A percentile compares a stretch with the other conserved stretches of the same genome.
Evolutionary conservation across 2,113 vertebrate genomes (phyloP).

Genomic region (Prinia subflava): DNA sequence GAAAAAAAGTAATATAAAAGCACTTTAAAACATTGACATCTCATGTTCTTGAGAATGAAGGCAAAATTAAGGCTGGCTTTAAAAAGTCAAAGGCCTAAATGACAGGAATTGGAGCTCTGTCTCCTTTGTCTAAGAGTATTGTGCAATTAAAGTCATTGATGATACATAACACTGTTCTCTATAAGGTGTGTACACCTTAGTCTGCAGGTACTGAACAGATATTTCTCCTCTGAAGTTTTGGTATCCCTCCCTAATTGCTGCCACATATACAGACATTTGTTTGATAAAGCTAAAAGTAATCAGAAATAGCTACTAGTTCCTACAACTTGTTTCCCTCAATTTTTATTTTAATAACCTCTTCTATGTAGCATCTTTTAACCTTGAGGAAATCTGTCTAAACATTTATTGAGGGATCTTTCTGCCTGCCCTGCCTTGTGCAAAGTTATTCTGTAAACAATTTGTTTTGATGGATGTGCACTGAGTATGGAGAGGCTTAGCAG

Average conservation of each 20-base stretch:
- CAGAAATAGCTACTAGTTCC: background rate
- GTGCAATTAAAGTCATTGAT: background rate
- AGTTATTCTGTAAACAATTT: background rate
- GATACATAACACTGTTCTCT: background rate
- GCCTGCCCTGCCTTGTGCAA: background rate
- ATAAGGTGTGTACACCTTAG: background rate
- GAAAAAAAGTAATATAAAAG: background rate
- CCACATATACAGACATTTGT: background rate
- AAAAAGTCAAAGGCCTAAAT: background rate
- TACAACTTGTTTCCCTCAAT: rapidly evolving
- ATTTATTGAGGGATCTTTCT: background rate
- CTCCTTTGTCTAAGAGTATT: background rate
- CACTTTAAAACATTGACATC: background rate
- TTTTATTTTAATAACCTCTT: background rate
- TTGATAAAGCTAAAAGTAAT: background rate
- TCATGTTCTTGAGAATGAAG: background rate
- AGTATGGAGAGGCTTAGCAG: background rate
- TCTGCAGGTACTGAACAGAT: background rate
- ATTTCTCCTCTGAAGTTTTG: background rate
- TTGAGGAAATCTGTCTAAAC: background rate
- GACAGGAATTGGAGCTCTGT: background rate
- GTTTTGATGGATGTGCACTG: background rate
- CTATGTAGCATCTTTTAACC: background rate
- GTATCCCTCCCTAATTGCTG: background rate
- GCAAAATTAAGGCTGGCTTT: background rate